Evolutionary conservation across 2,888 invertebrate species (phyloP).

Genomic region (Lycocerus yunnanus): DNA sequence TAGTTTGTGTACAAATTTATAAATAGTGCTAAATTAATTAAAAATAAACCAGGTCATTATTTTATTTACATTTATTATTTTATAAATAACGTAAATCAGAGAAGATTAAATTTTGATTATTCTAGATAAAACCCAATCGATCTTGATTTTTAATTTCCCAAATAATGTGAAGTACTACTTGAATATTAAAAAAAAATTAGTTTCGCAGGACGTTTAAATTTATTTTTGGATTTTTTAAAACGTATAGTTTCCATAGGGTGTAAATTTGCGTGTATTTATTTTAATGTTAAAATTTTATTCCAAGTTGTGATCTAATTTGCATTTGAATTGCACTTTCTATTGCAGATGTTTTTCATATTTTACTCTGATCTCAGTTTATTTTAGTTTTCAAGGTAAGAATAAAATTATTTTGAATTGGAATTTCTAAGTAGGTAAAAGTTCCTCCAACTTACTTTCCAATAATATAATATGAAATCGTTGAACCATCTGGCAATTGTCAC

Average conservation of each 20-base stretch:
- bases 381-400: neutral
- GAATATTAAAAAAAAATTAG: neutral
- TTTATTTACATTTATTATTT: neutral
- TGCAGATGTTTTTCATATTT: neutral
- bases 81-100: neutral
- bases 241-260: neutral
- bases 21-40: neutral
- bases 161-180: neutral
- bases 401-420: neutral
- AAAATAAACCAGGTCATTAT: neutral
- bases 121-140: neutral
- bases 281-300: neutral
- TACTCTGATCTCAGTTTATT: neutral
- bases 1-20: neutral
- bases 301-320: neutral
- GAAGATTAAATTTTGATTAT: neutral
- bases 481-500: neutral
- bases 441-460: too few species aligned
- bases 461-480: neutral
- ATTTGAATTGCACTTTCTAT: neutral
- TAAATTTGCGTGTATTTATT: too few species aligned
- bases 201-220: neutral
- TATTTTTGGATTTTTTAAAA: neutral
- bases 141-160: neutral
- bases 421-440: too few species aligned